These are phyloP conservation scores for Apis cerana DNA, from an alignment of 1,140 invertebrate species.

Conservation along the genomic window DNA sequence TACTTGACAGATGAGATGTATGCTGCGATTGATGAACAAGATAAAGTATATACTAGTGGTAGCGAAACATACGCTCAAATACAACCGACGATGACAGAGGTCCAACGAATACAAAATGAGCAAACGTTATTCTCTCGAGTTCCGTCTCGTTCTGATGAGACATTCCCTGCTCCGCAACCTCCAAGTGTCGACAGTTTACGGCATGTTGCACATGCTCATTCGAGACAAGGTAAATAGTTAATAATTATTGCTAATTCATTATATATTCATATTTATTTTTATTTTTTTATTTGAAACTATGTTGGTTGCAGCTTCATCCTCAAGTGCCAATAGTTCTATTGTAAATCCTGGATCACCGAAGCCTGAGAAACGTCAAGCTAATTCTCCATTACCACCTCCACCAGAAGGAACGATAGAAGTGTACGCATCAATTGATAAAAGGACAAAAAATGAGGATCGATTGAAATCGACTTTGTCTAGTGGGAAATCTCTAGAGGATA, in stretches of 20 bases:
- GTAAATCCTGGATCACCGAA: constrained; percentile 90
- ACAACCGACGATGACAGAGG: constrained; percentile 83
- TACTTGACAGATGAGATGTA: constrained; percentile 90
- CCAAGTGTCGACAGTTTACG: constrained; percentile 84
- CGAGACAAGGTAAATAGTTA: constrained; percentile 84
- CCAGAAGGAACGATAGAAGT: constrained; percentile 79
- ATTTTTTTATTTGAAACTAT: background rate
- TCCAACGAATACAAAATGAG: constrained; percentile 79
- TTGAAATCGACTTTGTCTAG: constrained; percentile 58
- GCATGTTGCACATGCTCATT: constrained; percentile 85
- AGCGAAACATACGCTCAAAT: constrained; percentile 95
- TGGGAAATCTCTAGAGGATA: constrained; percentile 88
- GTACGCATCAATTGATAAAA: constrained; percentile 75
- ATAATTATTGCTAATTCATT: background rate
- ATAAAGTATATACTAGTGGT: constrained; percentile 88
- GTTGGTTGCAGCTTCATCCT: constrained; percentile 85
- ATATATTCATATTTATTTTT: too few relatives aligned
- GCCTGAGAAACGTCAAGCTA: constrained; percentile 92
- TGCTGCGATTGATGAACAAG: constrained; percentile 92
- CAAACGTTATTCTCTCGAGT: constrained; percentile 74
- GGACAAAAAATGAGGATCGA: constrained; percentile 77
- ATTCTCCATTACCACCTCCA: constrained; percentile 90
- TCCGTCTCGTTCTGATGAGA: constrained; percentile 67
- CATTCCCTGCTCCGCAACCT: constrained; percentile 80
- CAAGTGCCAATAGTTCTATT: constrained; percentile 87